Conservation (phyloP, 2,113 vertebrate species). For the Macaca nemestrina region DNA sequence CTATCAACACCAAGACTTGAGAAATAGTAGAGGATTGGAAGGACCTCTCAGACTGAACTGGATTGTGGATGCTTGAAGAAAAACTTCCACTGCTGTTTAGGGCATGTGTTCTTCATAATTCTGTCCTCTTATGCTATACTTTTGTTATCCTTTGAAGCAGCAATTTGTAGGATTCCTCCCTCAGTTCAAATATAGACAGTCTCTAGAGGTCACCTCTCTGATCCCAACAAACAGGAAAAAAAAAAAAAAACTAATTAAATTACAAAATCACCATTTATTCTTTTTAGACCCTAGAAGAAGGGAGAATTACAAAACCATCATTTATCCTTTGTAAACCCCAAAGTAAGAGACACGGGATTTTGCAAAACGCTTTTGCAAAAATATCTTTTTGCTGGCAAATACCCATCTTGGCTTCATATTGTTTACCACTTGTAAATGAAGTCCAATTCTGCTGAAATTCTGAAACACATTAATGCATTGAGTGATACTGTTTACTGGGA, state of each 20-base stretch:
- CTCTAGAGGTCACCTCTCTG: not conserved
- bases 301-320: not conserved
- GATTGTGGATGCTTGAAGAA: not conserved
- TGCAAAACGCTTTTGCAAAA: not conserved
- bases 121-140: not conserved
- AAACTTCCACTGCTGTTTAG: not conserved
- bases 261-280: not conserved
- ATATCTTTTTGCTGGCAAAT: not conserved
- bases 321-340: not conserved
- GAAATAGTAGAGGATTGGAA: not conserved
- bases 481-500: not conserved
- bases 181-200: not conserved
- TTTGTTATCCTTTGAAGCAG: not conserved
- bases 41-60: not conserved
- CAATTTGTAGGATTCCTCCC: not conserved
- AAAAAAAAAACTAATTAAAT: not conserved
- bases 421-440: not conserved
- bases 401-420: not conserved
- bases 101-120: not conserved
- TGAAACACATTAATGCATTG: not conserved
- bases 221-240: not conserved
- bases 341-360: not conserved
- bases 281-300: not conserved
- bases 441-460: not conserved
- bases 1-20: not conserved